phyloP scores from a whole-genome alignment of 2,797 vertebrate species.

The Mormyrus proboscirostris region DNA sequence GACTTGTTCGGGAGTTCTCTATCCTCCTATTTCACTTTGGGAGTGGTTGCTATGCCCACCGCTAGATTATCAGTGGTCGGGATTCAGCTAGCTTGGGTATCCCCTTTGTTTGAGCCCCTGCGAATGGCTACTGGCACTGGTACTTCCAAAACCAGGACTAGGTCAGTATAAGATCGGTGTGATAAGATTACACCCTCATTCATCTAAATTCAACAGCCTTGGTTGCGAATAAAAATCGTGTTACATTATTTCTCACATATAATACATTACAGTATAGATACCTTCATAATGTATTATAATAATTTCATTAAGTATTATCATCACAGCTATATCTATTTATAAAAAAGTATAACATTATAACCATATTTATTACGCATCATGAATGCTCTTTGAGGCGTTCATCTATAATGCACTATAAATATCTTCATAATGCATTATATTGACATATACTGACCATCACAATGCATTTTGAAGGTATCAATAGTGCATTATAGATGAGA shows the following conservation, averaged over 20 bases:
- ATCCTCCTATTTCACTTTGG: not conserved
- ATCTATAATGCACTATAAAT: not conserved
- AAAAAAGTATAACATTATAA: not conserved
- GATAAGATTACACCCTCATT: not conserved
- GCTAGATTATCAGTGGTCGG: not conserved
- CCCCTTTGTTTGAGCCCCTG: not conserved
- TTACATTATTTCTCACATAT: not conserved
- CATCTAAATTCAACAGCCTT: not conserved
- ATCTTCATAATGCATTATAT: not conserved
- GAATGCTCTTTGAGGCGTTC: not conserved
- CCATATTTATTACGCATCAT: not conserved
- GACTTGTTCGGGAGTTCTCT: slow-evolving; percentile 4
- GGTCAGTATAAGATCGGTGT: not conserved
- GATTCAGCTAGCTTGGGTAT: not conserved
- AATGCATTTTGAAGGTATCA: not conserved
- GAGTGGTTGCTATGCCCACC: slow-evolving; percentile 18
- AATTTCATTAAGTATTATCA: not conserved
- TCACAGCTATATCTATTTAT: not conserved
- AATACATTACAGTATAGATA: not conserved
- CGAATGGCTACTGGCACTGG: not conserved
- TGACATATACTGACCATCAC: not conserved
- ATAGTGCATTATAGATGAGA: not conserved
- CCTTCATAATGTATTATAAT: not conserved
- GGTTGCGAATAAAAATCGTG: too few species aligned
- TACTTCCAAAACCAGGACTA: not conserved